phyloP scores from a whole-genome alignment of 2,797 vertebrate species.

The Scyliorhinus canicula region DNA sequence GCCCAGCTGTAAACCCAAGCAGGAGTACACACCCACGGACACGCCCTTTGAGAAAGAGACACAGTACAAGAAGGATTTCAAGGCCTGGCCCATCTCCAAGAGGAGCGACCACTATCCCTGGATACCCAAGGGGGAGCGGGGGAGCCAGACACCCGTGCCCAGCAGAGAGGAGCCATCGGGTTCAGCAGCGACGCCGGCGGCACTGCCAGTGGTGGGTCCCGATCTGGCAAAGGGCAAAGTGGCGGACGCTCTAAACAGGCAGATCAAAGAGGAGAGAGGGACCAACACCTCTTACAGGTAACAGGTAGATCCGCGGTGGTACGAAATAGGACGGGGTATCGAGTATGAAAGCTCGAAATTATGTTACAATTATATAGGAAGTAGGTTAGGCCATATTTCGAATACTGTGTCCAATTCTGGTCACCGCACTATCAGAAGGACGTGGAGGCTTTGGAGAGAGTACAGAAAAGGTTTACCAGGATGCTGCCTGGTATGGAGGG shows the following conservation, averaged over 20 bases:
- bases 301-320: slow-evolving; percentile 42
- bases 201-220: slow-evolving; percentile 36
- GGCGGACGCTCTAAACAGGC: slow-evolving; percentile 81
- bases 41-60: slow-evolving; percentile 82
- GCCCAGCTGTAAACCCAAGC: slow-evolving; percentile 85
- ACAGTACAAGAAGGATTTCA: slow-evolving; percentile 96
- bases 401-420: too few relatives aligned
- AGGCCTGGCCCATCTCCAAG: slow-evolving; percentile 86
- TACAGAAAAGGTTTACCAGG: too few relatives aligned
- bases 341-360: too few relatives aligned
- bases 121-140: slow-evolving; percentile 70
- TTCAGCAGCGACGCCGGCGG: not conserved
- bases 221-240: slow-evolving; percentile 58
- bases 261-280: slow-evolving; percentile 81
- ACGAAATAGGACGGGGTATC: too few relatives aligned
- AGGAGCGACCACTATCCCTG: slow-evolving; percentile 86
- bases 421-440: too few relatives aligned
- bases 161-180: not conserved
- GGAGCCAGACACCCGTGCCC: slow-evolving; percentile 44
- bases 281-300: slow-evolving; percentile 83
- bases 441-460: too few relatives aligned
- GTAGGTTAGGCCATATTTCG: too few relatives aligned
- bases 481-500: too few relatives aligned
- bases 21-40: slow-evolving; percentile 82
- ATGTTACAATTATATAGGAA: too few relatives aligned